These are phyloP conservation scores for Bibio marci DNA, from an alignment of 2,888 invertebrate genomes.

Conservation along the genomic window DNA sequence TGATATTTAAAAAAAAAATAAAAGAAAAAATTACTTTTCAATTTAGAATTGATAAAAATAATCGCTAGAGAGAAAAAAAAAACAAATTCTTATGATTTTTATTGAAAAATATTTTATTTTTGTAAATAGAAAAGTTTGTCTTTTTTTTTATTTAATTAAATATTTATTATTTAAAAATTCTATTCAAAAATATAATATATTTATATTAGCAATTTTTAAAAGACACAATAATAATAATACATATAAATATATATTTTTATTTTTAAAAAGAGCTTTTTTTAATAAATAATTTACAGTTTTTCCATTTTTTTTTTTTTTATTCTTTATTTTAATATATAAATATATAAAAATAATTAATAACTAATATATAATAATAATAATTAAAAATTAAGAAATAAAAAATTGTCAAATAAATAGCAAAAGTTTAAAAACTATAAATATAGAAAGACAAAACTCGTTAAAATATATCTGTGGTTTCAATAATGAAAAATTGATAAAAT, in stretches of 20 bases:
- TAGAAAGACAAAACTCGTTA: slow-evolving; percentile 12
- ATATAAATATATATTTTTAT: too few species aligned
- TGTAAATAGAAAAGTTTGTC: not conserved
- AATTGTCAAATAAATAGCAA: slow-evolving; percentile 2
- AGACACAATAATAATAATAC: too few species aligned
- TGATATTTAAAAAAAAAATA: not conserved
- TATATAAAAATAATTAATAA: not conserved
- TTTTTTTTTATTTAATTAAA: not conserved
- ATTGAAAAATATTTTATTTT: not conserved
- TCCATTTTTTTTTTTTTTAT: too few species aligned
- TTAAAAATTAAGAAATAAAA: slow-evolving; percentile 1
- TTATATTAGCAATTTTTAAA: too few species aligned
- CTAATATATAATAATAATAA: not conserved
- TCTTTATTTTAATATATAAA: too few species aligned
- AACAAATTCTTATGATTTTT: slow-evolving; percentile 2
- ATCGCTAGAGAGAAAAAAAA: not conserved
- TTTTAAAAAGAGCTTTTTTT: too few species aligned
- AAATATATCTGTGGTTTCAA: slow-evolving; percentile 16
- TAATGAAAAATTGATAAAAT: too few species aligned
- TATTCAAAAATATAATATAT: too few species aligned
- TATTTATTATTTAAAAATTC: too few species aligned
- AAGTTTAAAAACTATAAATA: slow-evolving; percentile 4
- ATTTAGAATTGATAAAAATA: not conserved
- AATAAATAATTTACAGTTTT: too few species aligned
- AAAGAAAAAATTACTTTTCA: not conserved